Evolutionary conservation across 2,113 vertebrate species (phyloP).

Genomic region (Carollia perspicillata): DNA sequence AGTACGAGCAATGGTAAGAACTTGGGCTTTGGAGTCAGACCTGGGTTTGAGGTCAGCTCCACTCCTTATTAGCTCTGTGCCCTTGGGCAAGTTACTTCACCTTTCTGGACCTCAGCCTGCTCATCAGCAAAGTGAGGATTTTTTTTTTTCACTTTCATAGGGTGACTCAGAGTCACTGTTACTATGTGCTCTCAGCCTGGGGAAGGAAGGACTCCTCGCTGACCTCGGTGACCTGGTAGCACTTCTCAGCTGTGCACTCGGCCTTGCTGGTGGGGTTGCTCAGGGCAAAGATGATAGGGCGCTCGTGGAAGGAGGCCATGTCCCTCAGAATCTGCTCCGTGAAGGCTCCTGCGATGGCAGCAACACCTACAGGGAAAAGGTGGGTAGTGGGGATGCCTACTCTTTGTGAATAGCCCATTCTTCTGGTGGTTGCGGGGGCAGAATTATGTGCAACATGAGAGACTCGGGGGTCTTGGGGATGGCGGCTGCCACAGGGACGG

Average conservation of each 20-base stretch:
- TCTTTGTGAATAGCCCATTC: neutral
- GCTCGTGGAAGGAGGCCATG: constrained; percentile 94
- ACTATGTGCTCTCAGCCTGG: constrained; percentile 35
- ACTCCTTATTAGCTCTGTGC: neutral
- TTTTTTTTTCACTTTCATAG: neutral
- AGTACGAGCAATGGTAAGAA: neutral
- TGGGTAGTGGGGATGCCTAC: constrained; percentile 18
- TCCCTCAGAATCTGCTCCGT: constrained; percentile 93
- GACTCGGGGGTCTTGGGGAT: neutral
- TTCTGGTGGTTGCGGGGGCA: neutral
- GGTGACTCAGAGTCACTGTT: neutral
- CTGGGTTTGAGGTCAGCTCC: neutral
- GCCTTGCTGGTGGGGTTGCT: constrained; percentile 98
- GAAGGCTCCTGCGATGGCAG: constrained; percentile 92
- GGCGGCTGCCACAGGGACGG: neutral
- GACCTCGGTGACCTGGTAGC: constrained; percentile 94
- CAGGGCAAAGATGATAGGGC: constrained; percentile 95
- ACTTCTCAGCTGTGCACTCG: constrained; percentile 96
- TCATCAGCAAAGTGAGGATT: neutral
- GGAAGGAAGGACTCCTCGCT: constrained; percentile 51
- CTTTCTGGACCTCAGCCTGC: neutral
- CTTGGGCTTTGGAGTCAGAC: neutral
- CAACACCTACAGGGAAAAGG: constrained; percentile 87
- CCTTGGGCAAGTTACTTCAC: neutral
- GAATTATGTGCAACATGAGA: neutral